Percentiles rank a stretch among this genome's conserved stretches.
Conservation (phyloP, 2,113 vertebrate genomes). For the Daboia siamensis region DNA sequence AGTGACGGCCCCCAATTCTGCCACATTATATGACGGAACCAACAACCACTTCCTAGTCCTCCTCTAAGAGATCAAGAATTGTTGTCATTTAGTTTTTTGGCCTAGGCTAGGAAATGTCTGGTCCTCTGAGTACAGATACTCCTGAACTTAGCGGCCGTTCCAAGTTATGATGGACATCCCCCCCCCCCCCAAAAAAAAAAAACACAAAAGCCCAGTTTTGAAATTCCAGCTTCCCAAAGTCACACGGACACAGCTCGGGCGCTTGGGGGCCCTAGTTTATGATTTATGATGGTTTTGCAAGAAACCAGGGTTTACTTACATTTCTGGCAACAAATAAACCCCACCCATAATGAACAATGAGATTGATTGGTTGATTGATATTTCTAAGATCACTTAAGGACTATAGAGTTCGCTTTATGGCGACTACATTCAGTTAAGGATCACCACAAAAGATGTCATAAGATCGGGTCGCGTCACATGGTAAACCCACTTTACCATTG, state of each 20-base stretch:
- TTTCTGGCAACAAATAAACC: too few species aligned
- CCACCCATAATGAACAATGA: not conserved
- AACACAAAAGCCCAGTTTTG: too few species aligned
- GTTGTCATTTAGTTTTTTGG: not conserved
- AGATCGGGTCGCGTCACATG: too few species aligned
- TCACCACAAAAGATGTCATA: too few species aligned
- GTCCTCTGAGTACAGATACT: not conserved
- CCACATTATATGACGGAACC: too few species aligned
- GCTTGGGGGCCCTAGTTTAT: not conserved
- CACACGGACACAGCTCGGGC: not conserved
- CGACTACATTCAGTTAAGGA: too few species aligned
- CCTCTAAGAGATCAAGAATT: not conserved
- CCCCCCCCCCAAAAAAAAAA: too few species aligned
- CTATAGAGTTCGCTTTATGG: too few species aligned
- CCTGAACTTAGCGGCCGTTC: too few species aligned
- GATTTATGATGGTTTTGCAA: not conserved
- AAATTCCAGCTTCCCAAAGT: not conserved
- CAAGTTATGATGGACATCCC: not conserved
- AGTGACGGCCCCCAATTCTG: not conserved
- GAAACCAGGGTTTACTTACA: not conserved
- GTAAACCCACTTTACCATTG: too few species aligned
- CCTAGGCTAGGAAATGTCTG: not conserved
- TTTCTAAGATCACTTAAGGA: not conserved
- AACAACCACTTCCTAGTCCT: too few species aligned
- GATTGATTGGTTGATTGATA: not conserved